Conservation (phyloP, 2,113 vertebrate species). For the Mola mola region DNA sequence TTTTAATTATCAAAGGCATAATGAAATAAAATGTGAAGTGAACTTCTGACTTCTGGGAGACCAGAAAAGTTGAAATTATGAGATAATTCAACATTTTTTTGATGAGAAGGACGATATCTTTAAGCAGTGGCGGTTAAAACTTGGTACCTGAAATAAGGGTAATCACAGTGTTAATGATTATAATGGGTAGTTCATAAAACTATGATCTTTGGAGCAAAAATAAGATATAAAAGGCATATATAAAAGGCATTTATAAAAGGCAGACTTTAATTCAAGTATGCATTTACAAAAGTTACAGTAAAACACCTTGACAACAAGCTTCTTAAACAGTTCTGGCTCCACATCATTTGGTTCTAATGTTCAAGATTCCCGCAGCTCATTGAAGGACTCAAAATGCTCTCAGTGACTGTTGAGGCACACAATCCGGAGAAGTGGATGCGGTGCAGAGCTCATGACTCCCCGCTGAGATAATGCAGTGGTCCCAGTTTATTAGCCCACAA, state of each 20-base stretch:
- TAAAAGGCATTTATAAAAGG: conserved; percentile 47
- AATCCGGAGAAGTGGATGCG: conserved; percentile 23
- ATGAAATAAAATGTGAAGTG: too few relatives aligned
- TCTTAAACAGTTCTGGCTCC: conserved; percentile 25
- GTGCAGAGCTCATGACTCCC: conserved; percentile 6
- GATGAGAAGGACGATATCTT: too few relatives aligned
- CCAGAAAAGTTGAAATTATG: too few relatives aligned
- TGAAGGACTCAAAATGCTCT: conserved; percentile 20
- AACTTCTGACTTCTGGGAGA: too few relatives aligned
- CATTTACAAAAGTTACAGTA: conserved; percentile 74
- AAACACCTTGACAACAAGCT: conserved; percentile 34
- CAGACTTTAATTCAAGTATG: conserved; percentile 73
- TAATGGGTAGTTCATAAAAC: neutral
- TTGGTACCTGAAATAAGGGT: too few relatives aligned
- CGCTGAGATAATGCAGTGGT: conserved; percentile 42
- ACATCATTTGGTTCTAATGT: conserved; percentile 9
- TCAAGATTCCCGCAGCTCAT: conserved; percentile 51
- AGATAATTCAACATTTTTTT: too few relatives aligned
- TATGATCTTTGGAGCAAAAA: neutral
- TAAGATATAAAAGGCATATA: neutral
- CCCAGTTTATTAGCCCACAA: conserved; percentile 45
- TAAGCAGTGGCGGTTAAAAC: too few relatives aligned
- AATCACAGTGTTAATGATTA: neutral
- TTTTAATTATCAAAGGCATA: too few relatives aligned
- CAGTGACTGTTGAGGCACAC: conserved; percentile 42